Conservation (phyloP, 1,140 invertebrate genomes). For the Pararge aegeria region DNA sequence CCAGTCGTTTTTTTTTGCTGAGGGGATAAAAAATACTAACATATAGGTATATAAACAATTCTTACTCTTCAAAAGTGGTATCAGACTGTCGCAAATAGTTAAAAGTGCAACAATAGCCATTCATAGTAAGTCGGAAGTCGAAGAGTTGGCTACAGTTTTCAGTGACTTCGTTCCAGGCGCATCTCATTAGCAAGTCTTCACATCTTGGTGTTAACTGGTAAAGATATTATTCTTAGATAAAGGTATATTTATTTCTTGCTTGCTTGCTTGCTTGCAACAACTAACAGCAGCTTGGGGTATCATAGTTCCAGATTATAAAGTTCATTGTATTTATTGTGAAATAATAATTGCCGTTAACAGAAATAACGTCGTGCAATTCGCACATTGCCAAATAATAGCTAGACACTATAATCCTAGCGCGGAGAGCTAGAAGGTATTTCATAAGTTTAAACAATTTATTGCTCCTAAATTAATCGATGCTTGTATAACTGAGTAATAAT, state of each 20-base stretch:
- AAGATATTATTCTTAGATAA: not conserved
- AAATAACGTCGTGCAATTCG: not conserved
- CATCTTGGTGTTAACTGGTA: constrained; percentile 76
- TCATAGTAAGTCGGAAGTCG: constrained; percentile 77
- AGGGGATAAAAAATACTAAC: no score
- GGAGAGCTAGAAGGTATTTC: not conserved
- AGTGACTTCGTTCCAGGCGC: constrained; percentile 79
- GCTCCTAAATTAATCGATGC: not conserved
- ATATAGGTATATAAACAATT: not conserved
- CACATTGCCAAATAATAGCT: not conserved
- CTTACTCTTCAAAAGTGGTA: constrained; percentile 55
- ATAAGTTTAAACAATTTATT: not conserved
- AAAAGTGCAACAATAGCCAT: constrained; percentile 82
- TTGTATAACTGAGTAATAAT: not conserved
- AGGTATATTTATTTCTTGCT: no score
- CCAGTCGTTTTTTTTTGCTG: no score
- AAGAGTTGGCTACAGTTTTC: constrained; percentile 78
- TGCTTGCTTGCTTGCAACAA: no score
- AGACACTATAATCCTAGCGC: not conserved
- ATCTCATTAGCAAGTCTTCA: constrained; percentile 73
- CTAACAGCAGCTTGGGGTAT: no score
- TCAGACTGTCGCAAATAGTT: constrained; percentile 77
- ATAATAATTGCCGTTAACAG: not conserved
- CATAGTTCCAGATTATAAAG: not conserved
- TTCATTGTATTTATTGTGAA: not conserved